Conservation (phyloP, 2,888 invertebrate species). For the Oligia fasciuncula region DNA sequence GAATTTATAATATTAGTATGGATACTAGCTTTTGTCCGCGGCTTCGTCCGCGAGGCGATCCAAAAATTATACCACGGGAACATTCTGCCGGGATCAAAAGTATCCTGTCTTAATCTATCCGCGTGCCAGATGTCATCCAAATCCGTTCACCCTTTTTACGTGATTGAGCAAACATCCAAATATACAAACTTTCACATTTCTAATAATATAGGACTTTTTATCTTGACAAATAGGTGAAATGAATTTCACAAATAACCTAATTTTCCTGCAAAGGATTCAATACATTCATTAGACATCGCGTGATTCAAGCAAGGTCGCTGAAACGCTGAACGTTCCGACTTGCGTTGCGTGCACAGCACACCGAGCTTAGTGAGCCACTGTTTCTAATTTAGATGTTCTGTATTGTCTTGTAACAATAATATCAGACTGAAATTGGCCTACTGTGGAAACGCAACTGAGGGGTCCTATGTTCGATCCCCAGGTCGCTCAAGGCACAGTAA, state of each 20-base stretch:
- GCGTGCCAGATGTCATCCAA: too few species aligned
- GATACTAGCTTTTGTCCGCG: neutral
- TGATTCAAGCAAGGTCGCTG: constrained; percentile 41
- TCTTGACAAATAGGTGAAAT: constrained; percentile 17
- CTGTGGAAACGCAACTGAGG: neutral
- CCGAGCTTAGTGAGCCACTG: constrained; percentile 19
- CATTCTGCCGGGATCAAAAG: neutral
- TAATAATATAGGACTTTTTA: neutral
- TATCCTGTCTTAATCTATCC: too few species aligned
- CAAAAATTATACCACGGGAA: neutral
- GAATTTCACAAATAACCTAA: constrained; percentile 27
- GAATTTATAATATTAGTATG: too few species aligned
- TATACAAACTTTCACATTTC: neutral
- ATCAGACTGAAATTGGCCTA: constrained; percentile 16
- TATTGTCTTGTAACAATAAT: constrained; percentile 43
- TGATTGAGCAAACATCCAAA: neutral
- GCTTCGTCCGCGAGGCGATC: neutral
- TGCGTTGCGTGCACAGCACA: constrained; percentile 38
- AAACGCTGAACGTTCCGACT: constrained; percentile 34
- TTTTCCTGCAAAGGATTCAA: constrained; percentile 29
- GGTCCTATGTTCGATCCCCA: neutral
- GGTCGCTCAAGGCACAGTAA: neutral
- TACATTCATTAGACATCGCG: constrained; percentile 30
- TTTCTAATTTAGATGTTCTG: constrained; percentile 28
- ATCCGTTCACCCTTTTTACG: neutral